Percentiles rank a stretch among this genome's conserved stretches.
phyloP scores from a whole-genome alignment of 1,140 invertebrate genomes.

The Antheraea mylitta region DNA sequence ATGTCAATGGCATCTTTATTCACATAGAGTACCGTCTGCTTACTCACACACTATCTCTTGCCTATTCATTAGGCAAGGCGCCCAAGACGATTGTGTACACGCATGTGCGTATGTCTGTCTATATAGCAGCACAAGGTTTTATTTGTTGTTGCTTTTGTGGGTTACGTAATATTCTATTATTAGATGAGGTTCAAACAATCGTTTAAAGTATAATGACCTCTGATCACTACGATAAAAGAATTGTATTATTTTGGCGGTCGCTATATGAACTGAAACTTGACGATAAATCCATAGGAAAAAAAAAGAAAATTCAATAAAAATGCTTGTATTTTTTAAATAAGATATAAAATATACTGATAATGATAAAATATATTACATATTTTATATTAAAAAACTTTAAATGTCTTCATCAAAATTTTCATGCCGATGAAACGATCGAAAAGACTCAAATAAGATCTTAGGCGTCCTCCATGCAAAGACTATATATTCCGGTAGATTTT shows the following conservation, averaged over 20 bases:
- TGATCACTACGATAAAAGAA: not conserved
- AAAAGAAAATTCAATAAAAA: too few species aligned
- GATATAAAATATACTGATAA: too few species aligned
- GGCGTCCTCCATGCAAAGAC: too few species aligned
- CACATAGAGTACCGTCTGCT: conserved; percentile 6
- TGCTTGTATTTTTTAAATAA: too few species aligned
- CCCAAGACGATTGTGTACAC: conserved; percentile 31
- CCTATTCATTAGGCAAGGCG: conserved; percentile 24
- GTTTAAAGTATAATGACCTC: conserved; percentile 52
- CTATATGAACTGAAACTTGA: not conserved
- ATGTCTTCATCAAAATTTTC: too few species aligned
- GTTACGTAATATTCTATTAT: conserved; percentile 59
- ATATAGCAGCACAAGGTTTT: conserved; percentile 52
- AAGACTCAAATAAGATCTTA: too few species aligned
- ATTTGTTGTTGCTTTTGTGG: conserved; percentile 42
- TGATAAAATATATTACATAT: too few species aligned
- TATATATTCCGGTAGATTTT: too few species aligned
- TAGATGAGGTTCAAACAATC: conserved; percentile 39
- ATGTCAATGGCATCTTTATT: conserved; percentile 49
- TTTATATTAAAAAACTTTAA: too few species aligned
- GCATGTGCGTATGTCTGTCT: conserved; percentile 35
- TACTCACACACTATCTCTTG: conserved; percentile 21
- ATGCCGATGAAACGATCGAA: too few species aligned
- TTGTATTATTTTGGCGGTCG: not conserved
- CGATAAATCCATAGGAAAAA: too few species aligned